Conservation (phyloP, 2,797 vertebrate species). For the Tamandua tetradactyla region DNA sequence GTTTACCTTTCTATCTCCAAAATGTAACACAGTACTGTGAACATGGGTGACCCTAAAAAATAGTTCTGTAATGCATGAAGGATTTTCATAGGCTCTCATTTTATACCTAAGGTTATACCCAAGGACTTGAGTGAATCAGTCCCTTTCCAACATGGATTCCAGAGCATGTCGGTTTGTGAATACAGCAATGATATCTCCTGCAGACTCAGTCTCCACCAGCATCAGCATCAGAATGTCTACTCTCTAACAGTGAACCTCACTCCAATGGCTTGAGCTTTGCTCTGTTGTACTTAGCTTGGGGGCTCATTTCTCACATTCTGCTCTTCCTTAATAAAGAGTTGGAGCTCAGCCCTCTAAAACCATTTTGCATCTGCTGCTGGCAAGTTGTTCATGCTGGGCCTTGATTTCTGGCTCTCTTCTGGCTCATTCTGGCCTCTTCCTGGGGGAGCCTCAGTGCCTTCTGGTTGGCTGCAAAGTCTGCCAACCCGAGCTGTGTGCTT, state of each 20-base stretch:
- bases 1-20: background rate
- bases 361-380: background rate
- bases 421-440: background rate
- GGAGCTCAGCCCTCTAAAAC: background rate
- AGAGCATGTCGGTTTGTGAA: background rate
- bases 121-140: background rate
- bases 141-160: background rate
- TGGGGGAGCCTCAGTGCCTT: background rate
- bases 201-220: background rate
- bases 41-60: background rate
- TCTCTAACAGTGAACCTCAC: background rate
- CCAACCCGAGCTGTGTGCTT: background rate
- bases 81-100: background rate
- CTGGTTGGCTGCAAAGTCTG: background rate
- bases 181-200: background rate
- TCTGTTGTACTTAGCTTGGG: background rate
- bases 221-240: background rate
- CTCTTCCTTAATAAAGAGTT: background rate
- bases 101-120: background rate
- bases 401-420: background rate
- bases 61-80: background rate
- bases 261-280: background rate
- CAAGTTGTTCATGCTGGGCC: background rate
- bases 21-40: background rate
- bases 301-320: background rate